These are phyloP conservation scores for Apantesis nais DNA, from an alignment of 2,888 invertebrate genomes.

Conservation along the genomic window DNA sequence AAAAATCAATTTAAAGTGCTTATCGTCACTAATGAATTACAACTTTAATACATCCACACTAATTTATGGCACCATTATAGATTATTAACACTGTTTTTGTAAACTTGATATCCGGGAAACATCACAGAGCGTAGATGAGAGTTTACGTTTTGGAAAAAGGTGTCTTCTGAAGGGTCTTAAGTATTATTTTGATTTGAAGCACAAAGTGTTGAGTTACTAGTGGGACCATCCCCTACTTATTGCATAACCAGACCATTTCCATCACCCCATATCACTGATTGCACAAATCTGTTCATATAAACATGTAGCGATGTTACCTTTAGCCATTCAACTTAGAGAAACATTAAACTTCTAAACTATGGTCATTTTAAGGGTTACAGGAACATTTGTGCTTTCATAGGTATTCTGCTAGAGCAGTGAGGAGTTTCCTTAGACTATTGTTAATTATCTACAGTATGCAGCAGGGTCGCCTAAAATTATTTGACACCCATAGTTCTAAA, in stretches of 20 bases:
- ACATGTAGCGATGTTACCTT: not conserved
- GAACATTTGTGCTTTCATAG: conserved; percentile 11
- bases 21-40: not conserved
- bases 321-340: not conserved
- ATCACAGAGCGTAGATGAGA: not conserved
- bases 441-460: conserved; percentile 30
- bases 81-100: not conserved
- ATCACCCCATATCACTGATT: not conserved
- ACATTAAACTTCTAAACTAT: not conserved
- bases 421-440: conserved; percentile 16
- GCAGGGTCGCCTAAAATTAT: conserved; percentile 31
- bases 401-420: not conserved
- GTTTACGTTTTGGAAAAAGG: not conserved
- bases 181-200: not conserved
- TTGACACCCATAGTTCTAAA: conserved; percentile 40
- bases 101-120: not conserved
- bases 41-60: not conserved
- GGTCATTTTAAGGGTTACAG: conserved; percentile 11
- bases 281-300: not conserved
- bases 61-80: not conserved
- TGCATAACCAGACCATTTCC: not conserved
- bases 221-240: not conserved
- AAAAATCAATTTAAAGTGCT: too few species aligned
- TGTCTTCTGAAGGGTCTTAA: not conserved
- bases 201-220: not conserved